These are phyloP conservation scores for Apis laboriosa DNA, from an alignment of 1,140 invertebrate species.

Conservation along the genomic window DNA sequence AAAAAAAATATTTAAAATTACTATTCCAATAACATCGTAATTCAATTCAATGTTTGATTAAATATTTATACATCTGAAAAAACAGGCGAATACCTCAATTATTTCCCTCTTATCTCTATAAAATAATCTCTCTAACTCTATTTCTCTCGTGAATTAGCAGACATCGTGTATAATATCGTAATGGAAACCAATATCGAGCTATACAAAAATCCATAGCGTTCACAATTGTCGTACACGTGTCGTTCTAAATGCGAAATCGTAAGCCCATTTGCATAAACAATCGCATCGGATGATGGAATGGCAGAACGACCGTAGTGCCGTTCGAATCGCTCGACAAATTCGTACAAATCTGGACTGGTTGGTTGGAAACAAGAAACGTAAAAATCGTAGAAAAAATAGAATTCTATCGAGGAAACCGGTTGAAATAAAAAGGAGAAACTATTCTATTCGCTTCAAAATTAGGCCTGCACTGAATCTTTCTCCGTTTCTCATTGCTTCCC, in stretches of 20 bases:
- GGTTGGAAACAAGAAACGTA: constrained; percentile 1
- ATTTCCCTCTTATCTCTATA: neutral
- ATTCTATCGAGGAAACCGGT: neutral
- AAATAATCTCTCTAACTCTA: no score
- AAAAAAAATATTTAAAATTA: no score
- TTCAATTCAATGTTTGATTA: no score
- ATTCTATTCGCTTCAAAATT: neutral
- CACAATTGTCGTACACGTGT: no score
- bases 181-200: neutral
- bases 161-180: no score
- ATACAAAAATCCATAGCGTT: neutral
- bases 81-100: no score
- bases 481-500: neutral
- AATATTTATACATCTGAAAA: no score
- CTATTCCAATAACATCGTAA: no score
- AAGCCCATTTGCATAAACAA: neutral
- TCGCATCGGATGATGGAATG: neutral
- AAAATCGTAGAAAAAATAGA: constrained; percentile 25
- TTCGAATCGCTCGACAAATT: constrained; percentile 3
- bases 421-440: neutral
- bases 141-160: no score
- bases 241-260: neutral
- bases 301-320: neutral
- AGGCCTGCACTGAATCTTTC: neutral
- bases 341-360: neutral